phyloP scores from a whole-genome alignment of 2,113 vertebrate genomes.

The Burhinus oedicnemus region DNA sequence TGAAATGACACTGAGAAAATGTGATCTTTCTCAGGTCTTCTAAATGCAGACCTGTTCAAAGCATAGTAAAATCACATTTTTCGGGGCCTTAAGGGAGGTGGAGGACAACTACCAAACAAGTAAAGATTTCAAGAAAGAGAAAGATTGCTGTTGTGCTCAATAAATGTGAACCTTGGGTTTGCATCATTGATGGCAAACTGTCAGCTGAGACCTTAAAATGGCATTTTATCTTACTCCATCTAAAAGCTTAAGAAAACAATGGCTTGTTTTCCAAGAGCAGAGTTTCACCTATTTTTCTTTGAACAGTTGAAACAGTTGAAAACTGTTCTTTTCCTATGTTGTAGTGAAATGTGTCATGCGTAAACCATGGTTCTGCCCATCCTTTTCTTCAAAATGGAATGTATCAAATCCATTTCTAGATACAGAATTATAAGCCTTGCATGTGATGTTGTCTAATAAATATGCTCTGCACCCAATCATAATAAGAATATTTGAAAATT shows the following conservation, averaged over 20 bases:
- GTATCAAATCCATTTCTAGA: not conserved
- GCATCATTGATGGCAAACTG: accelerated
- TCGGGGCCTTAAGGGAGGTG: not conserved
- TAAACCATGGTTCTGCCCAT: not conserved
- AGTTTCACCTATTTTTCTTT: not conserved
- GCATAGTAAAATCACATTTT: not conserved
- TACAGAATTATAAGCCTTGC: not conserved
- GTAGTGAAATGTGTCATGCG: not conserved
- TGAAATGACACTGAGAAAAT: not conserved
- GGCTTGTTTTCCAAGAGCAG: not conserved
- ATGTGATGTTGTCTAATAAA: not conserved
- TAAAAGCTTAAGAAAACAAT: not conserved
- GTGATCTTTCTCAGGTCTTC: not conserved
- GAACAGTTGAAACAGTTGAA: no score
- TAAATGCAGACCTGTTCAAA: not conserved
- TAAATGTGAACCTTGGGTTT: not conserved
- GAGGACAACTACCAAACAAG: not conserved
- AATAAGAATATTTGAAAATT: not conserved
- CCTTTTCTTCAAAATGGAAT: not conserved
- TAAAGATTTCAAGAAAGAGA: not conserved
- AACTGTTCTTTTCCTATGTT: not conserved
- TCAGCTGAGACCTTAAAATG: not conserved
- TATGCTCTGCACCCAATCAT: not conserved
- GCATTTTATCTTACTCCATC: not conserved
- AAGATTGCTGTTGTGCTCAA: not conserved